Conservation (phyloP, 2,888 invertebrate genomes). For the Diplolepis rosae region DNA sequence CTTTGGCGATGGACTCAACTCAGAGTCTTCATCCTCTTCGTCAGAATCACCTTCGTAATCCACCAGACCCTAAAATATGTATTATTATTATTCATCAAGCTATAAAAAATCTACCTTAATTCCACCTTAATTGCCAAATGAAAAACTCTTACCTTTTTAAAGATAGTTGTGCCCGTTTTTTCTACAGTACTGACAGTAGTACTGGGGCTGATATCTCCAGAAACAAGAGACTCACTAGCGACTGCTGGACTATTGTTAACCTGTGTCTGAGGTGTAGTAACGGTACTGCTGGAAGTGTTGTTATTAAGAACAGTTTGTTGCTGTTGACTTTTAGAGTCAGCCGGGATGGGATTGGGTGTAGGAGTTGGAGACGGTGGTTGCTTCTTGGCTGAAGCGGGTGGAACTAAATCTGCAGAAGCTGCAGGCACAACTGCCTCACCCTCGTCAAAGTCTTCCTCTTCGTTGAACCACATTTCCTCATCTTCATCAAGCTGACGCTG, state of each 20-base stretch:
- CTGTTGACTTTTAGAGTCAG: conserved; percentile 67
- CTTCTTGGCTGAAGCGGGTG: conserved; percentile 69
- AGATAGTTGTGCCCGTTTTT: conserved; percentile 73
- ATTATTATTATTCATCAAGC: background rate
- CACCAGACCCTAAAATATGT: conserved; percentile 85
- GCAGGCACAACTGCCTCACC: conserved; percentile 78
- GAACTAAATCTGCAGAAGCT: conserved; percentile 71
- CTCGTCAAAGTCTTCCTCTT: conserved; percentile 94
- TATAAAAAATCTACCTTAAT: background rate
- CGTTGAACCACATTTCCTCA: conserved; percentile 99
- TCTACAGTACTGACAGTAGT: conserved; percentile 69
- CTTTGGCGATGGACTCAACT: conserved; percentile 80
- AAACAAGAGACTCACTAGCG: conserved; percentile 64
- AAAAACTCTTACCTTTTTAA: conserved; percentile 71
- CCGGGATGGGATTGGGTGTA: conserved; percentile 59
- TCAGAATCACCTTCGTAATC: conserved; percentile 99
- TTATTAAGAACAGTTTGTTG: conserved; percentile 68
- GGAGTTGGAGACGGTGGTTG: conserved; percentile 66
- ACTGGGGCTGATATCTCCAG: conserved; percentile 63
- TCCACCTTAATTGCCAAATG: background rate
- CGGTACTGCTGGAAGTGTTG: conserved; percentile 74
- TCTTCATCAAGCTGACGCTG: conserved; percentile 96
- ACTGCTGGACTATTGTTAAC: conserved; percentile 66
- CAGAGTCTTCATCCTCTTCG: conserved; percentile 88
- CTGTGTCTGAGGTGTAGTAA: conserved; percentile 67